These are phyloP conservation scores for Blera fallax DNA, from an alignment of 2,888 invertebrate genomes.

Conservation along the genomic window DNA sequence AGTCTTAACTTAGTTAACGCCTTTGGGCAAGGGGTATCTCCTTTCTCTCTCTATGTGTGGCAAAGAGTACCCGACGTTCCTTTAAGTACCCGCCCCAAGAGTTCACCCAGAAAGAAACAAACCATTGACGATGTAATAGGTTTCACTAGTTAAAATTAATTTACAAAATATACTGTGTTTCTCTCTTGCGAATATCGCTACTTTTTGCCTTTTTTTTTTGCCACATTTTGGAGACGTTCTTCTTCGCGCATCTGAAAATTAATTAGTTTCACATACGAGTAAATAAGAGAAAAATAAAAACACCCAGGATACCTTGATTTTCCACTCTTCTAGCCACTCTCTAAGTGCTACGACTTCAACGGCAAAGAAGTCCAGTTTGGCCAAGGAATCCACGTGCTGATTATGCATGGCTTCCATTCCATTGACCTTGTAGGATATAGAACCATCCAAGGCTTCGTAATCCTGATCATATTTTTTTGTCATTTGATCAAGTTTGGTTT, in stretches of 20 bases:
- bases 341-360: background rate
- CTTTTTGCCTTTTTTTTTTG: background rate
- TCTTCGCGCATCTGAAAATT: background rate
- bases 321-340: slow-evolving; percentile 9
- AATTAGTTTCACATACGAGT: too few relatives aligned
- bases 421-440: slow-evolving; percentile 30
- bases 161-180: background rate
- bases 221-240: background rate
- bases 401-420: background rate
- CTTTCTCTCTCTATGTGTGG: too few relatives aligned
- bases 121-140: background rate
- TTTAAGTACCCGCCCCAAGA: too few relatives aligned
- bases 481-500: background rate
- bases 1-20: too few relatives aligned
- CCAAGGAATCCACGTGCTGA: background rate
- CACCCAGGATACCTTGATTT: background rate
- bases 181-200: background rate
- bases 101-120: too few relatives aligned
- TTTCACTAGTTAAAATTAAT: background rate
- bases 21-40: too few relatives aligned
- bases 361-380: slow-evolving; percentile 19
- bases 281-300: background rate
- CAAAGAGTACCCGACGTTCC: too few relatives aligned
- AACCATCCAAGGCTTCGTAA: slow-evolving; percentile 3
- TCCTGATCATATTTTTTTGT: background rate